phyloP scores from a whole-genome alignment of 2,797 vertebrate species.

The Hemitrygon akajei region DNA sequence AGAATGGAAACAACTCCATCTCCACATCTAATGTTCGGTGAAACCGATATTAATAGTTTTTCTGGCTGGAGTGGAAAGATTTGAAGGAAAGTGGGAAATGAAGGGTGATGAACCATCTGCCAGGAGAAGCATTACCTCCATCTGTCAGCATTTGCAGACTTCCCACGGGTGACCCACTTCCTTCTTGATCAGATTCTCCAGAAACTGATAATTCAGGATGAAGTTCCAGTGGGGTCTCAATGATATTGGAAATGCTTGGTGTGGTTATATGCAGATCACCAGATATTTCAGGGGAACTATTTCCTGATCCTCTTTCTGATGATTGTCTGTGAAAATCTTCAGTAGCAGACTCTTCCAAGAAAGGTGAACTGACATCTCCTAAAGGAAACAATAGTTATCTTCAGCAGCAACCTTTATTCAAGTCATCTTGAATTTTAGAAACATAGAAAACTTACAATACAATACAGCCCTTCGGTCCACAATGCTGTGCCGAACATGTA shows the following conservation, averaged over 20 bases:
- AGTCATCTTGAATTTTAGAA: no score
- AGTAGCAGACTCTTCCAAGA: constrained; percentile 54
- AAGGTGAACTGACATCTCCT: constrained; percentile 55
- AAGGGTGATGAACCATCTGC: no score
- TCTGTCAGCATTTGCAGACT: constrained; percentile 65
- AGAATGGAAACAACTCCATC: constrained; percentile 44
- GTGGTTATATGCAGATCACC: constrained; percentile 38
- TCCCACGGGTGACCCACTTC: constrained; percentile 37
- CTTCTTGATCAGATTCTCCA: not conserved
- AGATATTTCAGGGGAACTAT: constrained; percentile 11
- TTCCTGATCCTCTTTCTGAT: constrained; percentile 42
- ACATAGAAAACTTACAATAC: no score
- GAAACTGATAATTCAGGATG: constrained; percentile 48
- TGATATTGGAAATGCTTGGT: constrained; percentile 31
- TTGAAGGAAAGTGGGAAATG: constrained; percentile 45
- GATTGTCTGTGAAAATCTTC: constrained; percentile 47
- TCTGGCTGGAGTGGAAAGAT: constrained; percentile 61
- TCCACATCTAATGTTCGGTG: constrained; percentile 46
- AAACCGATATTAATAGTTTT: constrained; percentile 55
- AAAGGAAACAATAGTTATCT: constrained; percentile 3
- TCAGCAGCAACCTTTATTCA: not conserved
- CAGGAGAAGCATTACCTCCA: constrained; percentile 52
- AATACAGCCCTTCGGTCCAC: no score
- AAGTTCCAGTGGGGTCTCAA: not conserved
- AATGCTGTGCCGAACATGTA: no score